Evolutionary conservation across 1,140 invertebrate genomes (phyloP).

Genomic region (Diachasma alloeum): DNA sequence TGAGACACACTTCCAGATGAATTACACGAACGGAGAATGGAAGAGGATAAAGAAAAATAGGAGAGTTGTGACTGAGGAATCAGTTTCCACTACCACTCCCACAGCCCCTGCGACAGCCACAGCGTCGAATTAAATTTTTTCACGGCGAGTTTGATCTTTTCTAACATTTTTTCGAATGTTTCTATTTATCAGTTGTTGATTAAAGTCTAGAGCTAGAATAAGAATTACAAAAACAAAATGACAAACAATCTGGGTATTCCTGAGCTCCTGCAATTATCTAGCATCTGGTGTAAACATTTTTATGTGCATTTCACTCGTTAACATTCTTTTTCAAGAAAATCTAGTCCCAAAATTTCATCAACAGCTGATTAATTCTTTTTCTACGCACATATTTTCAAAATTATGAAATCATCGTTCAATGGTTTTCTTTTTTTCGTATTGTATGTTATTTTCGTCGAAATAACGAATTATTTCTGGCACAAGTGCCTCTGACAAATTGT

Average conservation of each 20-base stretch:
- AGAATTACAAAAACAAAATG: too few relatives aligned
- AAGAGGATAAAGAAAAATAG: slow-evolving; percentile 88
- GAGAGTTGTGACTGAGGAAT: slow-evolving; percentile 69
- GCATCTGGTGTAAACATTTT: too few relatives aligned
- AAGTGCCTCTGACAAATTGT: slow-evolving; percentile 12
- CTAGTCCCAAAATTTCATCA: too few relatives aligned
- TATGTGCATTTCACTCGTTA: too few relatives aligned
- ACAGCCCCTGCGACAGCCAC: slow-evolving; percentile 47
- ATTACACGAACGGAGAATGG: slow-evolving; percentile 94
- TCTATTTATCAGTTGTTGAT: too few relatives aligned
- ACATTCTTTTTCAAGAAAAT: too few relatives aligned
- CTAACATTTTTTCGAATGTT: too few relatives aligned
- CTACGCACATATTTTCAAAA: neutral
- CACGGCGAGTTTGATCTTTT: too few relatives aligned
- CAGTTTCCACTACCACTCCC: slow-evolving; percentile 40
- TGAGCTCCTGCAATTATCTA: too few relatives aligned
- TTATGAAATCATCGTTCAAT: neutral
- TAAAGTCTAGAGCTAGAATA: too few relatives aligned
- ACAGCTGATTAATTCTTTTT: neutral
- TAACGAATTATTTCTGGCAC: neutral
- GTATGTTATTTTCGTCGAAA: neutral
- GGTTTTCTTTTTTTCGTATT: neutral
- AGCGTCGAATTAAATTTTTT: slow-evolving; percentile 51
- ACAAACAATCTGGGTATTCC: too few relatives aligned
- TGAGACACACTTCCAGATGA: slow-evolving; percentile 97